phyloP scores from a whole-genome alignment of 2,113 vertebrate genomes.

The Rhinolophus sinicus region DNA sequence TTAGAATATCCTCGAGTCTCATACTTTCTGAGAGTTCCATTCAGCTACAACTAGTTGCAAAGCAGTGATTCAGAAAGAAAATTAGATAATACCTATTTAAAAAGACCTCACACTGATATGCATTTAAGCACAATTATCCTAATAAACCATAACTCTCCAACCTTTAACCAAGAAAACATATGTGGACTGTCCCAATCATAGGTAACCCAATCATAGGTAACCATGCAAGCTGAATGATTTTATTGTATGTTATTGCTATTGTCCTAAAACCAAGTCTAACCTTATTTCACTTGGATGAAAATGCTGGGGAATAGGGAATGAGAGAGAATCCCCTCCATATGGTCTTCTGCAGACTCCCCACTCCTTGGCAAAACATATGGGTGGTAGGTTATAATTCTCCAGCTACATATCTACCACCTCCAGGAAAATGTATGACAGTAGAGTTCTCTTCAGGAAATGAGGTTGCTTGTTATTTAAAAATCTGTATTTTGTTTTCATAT shows the following conservation, averaged over 20 bases:
- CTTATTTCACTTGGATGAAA: background rate
- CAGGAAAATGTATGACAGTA: background rate
- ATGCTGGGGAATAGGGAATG: background rate
- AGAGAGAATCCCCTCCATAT: background rate
- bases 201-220: background rate
- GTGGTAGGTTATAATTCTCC: background rate
- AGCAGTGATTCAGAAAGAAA: background rate
- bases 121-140: background rate
- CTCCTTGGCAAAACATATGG: background rate
- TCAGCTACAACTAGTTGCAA: background rate
- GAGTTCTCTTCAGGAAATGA: background rate
- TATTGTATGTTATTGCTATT: background rate
- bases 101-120: background rate
- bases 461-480: conserved; percentile 1
- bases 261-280: background rate
- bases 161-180: background rate
- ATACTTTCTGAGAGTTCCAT: background rate
- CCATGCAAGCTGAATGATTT: background rate
- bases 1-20: background rate
- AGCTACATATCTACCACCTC: background rate
- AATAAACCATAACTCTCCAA: background rate
- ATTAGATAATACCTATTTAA: background rate
- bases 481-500: background rate
- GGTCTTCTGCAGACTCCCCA: background rate
- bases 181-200: background rate